phyloP scores from a whole-genome alignment of 2,113 vertebrate genomes.

The Excalfactoria chinensis region DNA sequence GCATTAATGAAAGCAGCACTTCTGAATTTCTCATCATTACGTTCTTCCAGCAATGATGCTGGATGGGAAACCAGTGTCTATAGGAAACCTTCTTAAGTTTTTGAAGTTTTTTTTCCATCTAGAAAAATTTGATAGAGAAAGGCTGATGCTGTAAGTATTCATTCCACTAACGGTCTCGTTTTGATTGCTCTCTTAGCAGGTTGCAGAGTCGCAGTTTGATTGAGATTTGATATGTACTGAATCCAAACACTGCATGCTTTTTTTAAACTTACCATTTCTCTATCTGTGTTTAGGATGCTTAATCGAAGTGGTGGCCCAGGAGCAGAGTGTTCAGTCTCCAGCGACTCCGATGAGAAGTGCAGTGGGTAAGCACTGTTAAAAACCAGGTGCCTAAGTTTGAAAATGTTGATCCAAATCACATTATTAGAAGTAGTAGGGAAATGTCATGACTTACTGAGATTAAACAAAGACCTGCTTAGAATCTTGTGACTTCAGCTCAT shows the following conservation, averaged over 20 bases:
- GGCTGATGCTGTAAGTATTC: conserved; percentile 43
- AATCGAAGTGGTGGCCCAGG: not conserved
- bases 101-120: not conserved
- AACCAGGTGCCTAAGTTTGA: conserved; percentile 44
- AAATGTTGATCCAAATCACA: conserved; percentile 50
- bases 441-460: conserved; percentile 71
- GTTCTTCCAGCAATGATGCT: not conserved
- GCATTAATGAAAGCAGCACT: conserved; percentile 20
- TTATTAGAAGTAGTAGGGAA: conserved; percentile 56
- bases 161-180: conserved; percentile 44
- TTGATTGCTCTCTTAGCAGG: conserved; percentile 21
- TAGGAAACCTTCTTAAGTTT: conserved; percentile 33
- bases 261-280: not conserved
- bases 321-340: not conserved
- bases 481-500: conserved; percentile 72
- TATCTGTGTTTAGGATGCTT: conserved; percentile 1
- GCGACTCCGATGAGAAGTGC: not conserved
- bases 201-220: conserved; percentile 2
- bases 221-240: not conserved
- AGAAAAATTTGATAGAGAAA: conserved; percentile 30
- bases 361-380: not conserved
- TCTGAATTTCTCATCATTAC: conserved; percentile 39
- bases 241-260: not conserved
- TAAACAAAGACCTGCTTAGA: conserved; percentile 73
- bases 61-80: not conserved